These are phyloP conservation scores for Scelioninae gen. 1 DNA, from an alignment of 2,888 invertebrate species.

Conservation along the genomic window DNA sequence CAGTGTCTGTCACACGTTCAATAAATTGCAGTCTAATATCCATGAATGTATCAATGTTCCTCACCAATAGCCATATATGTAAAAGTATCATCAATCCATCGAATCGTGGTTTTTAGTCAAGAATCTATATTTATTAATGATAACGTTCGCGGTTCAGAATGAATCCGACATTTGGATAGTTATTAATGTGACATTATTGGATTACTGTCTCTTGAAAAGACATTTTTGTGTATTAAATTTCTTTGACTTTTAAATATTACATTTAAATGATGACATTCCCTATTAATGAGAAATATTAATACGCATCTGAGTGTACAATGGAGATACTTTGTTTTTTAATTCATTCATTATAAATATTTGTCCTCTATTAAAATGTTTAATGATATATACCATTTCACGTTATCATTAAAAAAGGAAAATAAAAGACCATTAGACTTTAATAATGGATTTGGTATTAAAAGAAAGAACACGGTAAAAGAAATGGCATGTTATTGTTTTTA, in stretches of 20 bases:
- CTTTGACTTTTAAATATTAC: constrained; percentile 4
- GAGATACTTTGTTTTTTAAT: too few relatives aligned
- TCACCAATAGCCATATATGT: constrained; percentile 29
- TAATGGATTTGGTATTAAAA: constrained; percentile 20
- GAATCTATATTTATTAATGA: constrained; percentile 39
- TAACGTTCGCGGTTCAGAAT: constrained; percentile 2
- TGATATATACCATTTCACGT: not conserved
- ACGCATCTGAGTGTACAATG: too few relatives aligned
- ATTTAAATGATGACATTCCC: not conserved
- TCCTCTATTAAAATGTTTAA: too few relatives aligned
- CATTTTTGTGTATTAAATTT: not conserved
- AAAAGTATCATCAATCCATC: constrained; percentile 39
- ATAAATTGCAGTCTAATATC: constrained; percentile 49
- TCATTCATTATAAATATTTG: too few relatives aligned
- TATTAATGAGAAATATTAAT: too few relatives aligned
- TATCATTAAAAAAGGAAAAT: not conserved
- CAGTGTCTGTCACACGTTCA: constrained; percentile 45
- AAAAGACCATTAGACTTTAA: not conserved
- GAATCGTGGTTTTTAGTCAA: constrained; percentile 22
- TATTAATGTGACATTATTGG: constrained; percentile 32
- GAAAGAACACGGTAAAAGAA: constrained; percentile 24
- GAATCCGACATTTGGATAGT: constrained; percentile 16
- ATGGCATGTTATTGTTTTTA: constrained; percentile 32
- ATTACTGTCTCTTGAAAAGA: constrained; percentile 20
- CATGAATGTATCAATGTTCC: constrained; percentile 45